Base-by-base conservation (phyloP, 1,140 invertebrate species). In the Adelges cooleyi region DNA sequence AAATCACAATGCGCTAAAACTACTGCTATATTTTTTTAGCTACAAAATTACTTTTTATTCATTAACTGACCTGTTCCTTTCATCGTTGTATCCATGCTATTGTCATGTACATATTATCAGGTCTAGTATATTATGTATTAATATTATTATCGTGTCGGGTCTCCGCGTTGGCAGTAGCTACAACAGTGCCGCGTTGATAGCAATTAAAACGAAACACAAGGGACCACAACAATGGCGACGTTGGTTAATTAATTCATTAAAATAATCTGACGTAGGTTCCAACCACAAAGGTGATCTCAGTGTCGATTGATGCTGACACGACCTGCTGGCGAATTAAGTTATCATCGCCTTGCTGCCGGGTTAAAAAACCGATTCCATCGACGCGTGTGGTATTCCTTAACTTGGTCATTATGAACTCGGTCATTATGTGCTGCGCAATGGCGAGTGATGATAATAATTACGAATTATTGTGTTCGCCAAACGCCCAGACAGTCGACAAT, bases 341-440 rank as follows among this genome's bases (percentile, higher is more conserved):
- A 46, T 48, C 25, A 33, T 48, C 56, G 23, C 5, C n/a, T 18
- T 25, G 54, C 42, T 48, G 56, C 54, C 38, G 56, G 56, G 56
- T 62, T 48, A 62, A 62, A 48, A 62, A 62, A 62, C 40, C 27
- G 42, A 62, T 59, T 59, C 27, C 23, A 62, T 62, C 56, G 42
- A 48, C 27, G 56, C 42, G 56, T 62, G 56, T 62, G 56, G 56
- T 46, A 46, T 17, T 59, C 40, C 42, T 59, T 36, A 59, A 36
- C 25, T 48, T 44, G 54, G 40, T 44, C 20, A 44, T 59, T 59
- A 59, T 17, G n/a, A 38, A 44, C 23, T n/a, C n/a, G n/a, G 38
- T 59, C 54, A 59, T 59, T 59, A 44, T 27, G n/a, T 44, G 5
- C 11, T 42, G 23, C 33, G 52, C 25, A 54, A 54, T 54, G 36